Conservation (phyloP, 1,140 invertebrate species). For the Polypedilum vanderplanki region DNA sequence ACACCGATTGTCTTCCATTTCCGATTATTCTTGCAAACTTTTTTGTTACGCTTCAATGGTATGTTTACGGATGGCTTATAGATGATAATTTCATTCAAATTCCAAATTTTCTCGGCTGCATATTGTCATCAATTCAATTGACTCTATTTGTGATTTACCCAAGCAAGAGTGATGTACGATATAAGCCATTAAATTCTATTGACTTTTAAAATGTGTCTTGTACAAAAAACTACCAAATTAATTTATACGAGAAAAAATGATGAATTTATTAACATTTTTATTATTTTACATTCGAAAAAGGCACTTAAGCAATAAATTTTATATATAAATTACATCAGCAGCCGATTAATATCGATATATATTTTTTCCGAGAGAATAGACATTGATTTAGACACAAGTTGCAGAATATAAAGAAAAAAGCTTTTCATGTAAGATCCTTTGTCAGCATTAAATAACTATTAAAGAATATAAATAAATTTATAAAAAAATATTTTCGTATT, state of each 20-base stretch:
- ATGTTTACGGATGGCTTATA: conserved; percentile 62
- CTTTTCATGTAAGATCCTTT: no score
- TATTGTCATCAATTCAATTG: conserved; percentile 60
- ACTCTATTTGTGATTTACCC: conserved; percentile 64
- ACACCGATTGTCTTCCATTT: conserved; percentile 69
- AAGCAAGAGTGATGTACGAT: conserved; percentile 44
- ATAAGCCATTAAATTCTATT: conserved; percentile 32
- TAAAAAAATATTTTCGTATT: no score
- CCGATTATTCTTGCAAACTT: conserved; percentile 68
- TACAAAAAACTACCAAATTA: no score
- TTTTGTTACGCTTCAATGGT: conserved; percentile 67
- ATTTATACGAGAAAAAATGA: no score
- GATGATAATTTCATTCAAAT: conserved; percentile 64
- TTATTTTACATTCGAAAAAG: not conserved
- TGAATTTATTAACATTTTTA: no score
- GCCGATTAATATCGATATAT: not conserved
- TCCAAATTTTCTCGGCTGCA: conserved; percentile 64
- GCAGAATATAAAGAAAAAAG: no score
- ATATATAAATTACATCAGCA: conserved; percentile 12
- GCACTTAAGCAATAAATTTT: conserved; percentile 21
- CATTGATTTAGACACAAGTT: no score
- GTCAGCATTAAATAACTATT: no score
- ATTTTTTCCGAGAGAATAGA: no score
- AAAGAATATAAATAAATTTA: no score
- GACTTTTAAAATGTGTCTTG: not conserved